A percentile compares a stretch with the other conserved stretches of the same genome.
Conservation (phyloP, 2,888 invertebrate species). For the Chorisops tibialis region DNA sequence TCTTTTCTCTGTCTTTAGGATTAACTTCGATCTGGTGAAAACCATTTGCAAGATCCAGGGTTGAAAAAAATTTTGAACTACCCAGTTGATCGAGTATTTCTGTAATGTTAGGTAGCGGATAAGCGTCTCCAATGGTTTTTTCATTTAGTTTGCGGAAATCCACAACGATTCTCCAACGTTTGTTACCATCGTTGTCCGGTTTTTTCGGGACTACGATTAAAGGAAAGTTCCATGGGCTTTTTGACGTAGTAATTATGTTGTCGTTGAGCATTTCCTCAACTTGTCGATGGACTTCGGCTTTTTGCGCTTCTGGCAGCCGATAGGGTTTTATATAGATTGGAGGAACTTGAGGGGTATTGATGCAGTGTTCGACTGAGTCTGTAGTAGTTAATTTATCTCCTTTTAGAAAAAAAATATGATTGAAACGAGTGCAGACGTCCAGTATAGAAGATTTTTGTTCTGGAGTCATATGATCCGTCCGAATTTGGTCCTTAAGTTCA, state of each 20-base stretch:
- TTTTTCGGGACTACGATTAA: slow-evolving; percentile 46
- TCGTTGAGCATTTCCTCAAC: slow-evolving; percentile 39
- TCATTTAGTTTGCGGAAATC: slow-evolving; percentile 46
- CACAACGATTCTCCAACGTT: slow-evolving; percentile 42
- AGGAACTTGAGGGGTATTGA: background rate
- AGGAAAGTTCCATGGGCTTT: too few relatives aligned
- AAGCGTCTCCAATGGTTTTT: slow-evolving; percentile 42
- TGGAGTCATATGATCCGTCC: slow-evolving; percentile 3
- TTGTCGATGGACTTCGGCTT: slow-evolving; percentile 35
- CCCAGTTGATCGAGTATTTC: slow-evolving; percentile 45
- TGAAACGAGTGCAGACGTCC: background rate
- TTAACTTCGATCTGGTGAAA: slow-evolving; percentile 45
- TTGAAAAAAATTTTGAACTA: slow-evolving; percentile 43
- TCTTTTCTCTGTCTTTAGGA: slow-evolving; percentile 40
- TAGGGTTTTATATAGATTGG: slow-evolving; percentile 27
- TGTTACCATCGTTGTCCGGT: slow-evolving; percentile 37
- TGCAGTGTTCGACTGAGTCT: slow-evolving; percentile 1
- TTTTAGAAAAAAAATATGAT: slow-evolving; percentile 7
- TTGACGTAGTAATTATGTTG: slow-evolving; percentile 39
- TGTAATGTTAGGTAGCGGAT: slow-evolving; percentile 43
- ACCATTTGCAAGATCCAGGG: slow-evolving; percentile 43
- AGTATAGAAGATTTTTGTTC: background rate
- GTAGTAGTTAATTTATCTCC: slow-evolving; percentile 10
- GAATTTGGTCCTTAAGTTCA: too few relatives aligned
- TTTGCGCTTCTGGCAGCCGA: slow-evolving; percentile 25